Evolutionary conservation across 2,113 vertebrate species (phyloP).

Genomic region (Gymnorhina tibicen): DNA sequence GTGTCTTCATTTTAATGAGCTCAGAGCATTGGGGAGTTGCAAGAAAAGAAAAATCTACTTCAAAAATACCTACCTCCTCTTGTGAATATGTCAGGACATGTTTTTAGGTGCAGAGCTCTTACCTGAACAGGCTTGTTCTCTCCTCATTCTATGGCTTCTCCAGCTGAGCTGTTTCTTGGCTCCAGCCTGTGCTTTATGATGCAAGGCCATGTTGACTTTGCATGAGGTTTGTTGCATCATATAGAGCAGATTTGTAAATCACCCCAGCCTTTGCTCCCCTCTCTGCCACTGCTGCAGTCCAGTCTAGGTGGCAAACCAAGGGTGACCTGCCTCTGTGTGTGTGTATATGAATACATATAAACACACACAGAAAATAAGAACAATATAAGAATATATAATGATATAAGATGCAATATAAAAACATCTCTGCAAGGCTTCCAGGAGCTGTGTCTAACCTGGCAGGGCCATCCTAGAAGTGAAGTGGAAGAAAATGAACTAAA

Average conservation of each 20-base stretch:
- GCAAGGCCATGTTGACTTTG: not conserved
- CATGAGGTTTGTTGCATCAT: not conserved
- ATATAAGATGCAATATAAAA: not conserved
- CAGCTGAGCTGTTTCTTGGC: slow-evolving; percentile 26
- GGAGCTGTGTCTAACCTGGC: not conserved
- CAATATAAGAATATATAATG: not conserved
- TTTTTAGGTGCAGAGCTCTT: not conserved
- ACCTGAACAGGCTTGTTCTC: slow-evolving; percentile 38
- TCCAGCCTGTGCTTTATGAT: not conserved
- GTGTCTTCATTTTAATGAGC: slow-evolving; percentile 27
- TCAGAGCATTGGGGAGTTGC: slow-evolving; percentile 20
- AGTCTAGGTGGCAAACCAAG: not conserved
- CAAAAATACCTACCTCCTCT: slow-evolving; percentile 13
- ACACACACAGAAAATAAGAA: not conserved
- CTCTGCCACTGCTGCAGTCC: not conserved
- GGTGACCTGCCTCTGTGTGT: not conserved
- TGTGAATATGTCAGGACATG: slow-evolving; percentile 4
- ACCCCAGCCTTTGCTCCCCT: not conserved
- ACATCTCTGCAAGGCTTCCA: not conserved
- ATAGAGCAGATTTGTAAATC: not conserved
- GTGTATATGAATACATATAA: not conserved
- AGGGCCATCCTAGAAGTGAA: not conserved
- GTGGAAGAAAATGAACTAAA: not conserved
- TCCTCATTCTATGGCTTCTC: not conserved
- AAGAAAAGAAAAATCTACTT: not conserved